phyloP scores from a whole-genome alignment of 1,140 invertebrate genomes.

The Trichogramma pretiosum region DNA sequence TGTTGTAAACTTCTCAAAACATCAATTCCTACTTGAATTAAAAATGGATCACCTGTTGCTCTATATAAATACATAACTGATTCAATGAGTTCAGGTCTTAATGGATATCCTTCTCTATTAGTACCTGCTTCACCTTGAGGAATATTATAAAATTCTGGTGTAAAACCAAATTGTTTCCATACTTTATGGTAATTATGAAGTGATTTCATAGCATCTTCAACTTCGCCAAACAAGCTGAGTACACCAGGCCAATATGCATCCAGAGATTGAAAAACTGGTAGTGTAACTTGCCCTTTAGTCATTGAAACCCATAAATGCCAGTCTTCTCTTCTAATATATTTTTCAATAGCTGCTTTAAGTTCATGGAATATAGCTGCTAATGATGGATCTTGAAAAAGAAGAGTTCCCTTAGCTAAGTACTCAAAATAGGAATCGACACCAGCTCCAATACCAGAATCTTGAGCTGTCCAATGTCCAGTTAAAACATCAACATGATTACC shows the following conservation, averaged over 20 bases:
- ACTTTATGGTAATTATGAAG: constrained; percentile 94
- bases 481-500: constrained; percentile 96
- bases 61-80: constrained; percentile 94
- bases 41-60: constrained; percentile 84
- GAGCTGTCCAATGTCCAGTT: constrained; percentile 92
- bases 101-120: constrained; percentile 86
- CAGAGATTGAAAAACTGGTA: constrained; percentile 95
- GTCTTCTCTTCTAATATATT: constrained; percentile 86
- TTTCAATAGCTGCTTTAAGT: constrained; percentile 71
- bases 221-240: constrained; percentile 76
- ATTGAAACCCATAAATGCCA: constrained; percentile 97
- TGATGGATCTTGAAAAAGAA: constrained; percentile 72
- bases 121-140: constrained; percentile 72
- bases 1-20: constrained; percentile 83
- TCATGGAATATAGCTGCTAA: constrained; percentile 87
- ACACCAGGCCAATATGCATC: constrained; percentile 98
- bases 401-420: constrained; percentile 92
- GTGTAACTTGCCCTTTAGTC: constrained; percentile 86
- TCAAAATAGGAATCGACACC: constrained; percentile 99
- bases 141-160: constrained; percentile 96
- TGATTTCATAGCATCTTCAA: constrained; percentile 83
- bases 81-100: constrained; percentile 92
- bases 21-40: constrained; percentile 84
- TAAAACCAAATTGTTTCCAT: constrained; percentile 93
- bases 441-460: constrained; percentile 85